phyloP scores from a whole-genome alignment of 2,888 invertebrate species.

The Drosophila helvetica region DNA sequence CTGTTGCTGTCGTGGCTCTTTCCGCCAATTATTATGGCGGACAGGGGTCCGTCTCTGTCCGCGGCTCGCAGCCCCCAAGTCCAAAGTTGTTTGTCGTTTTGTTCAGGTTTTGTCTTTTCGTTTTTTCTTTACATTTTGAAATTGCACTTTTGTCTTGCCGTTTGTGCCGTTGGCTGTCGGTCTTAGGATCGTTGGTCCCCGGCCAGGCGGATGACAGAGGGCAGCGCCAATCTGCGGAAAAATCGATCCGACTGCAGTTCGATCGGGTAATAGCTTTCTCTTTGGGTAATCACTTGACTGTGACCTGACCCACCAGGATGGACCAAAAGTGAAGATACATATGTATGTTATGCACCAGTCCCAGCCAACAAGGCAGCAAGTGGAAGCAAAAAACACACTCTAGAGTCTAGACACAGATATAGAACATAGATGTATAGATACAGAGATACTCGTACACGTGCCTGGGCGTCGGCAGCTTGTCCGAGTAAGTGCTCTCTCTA shows the following conservation, averaged over 20 bases:
- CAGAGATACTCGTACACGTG: background rate
- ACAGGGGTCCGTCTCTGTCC: slow-evolving; percentile 23
- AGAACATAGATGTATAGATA: background rate
- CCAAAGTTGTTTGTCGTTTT: slow-evolving; percentile 27
- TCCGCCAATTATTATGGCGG: slow-evolving; percentile 65
- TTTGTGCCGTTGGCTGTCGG: slow-evolving; percentile 5
- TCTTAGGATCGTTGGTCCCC: slow-evolving; percentile 5
- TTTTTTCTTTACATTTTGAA: slow-evolving; percentile 37
- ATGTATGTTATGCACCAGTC: background rate
- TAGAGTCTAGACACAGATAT: no score
- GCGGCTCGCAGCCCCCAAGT: background rate
- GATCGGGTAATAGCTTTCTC: background rate
- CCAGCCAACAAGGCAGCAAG: background rate
- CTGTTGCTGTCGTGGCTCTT: slow-evolving; percentile 43
- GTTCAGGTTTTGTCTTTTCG: slow-evolving; percentile 3
- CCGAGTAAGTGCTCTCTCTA: background rate
- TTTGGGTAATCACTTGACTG: background rate
- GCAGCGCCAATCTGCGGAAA: slow-evolving; percentile 1
- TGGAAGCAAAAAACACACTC: background rate
- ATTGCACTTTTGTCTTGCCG: slow-evolving; percentile 58
- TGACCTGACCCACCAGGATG: background rate
- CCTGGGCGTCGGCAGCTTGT: background rate
- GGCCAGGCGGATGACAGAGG: background rate
- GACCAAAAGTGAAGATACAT: background rate
- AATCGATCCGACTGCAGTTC: background rate